Base-by-base conservation (phyloP, 1,140 invertebrate species). In the Campoletis sonorensis region DNA sequence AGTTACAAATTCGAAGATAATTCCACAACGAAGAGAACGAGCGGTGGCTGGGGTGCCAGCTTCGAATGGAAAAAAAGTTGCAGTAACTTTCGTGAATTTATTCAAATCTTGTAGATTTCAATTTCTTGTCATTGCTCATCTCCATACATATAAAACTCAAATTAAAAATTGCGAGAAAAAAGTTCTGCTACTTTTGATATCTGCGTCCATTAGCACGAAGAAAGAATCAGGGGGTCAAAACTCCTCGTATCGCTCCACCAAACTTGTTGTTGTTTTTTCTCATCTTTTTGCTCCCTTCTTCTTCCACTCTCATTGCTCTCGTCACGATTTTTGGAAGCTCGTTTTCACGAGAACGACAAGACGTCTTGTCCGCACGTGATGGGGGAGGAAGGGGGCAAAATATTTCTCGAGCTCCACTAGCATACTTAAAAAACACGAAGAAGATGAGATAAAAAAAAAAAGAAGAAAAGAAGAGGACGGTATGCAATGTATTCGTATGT, bases 401-500 rank as follows among this genome's bases (percentile, higher is more conserved):
- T 49, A 27, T 68, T 27, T 75, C 27, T 27, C 49, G 49, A 64
- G 78, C 67, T 79, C 82, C 80, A 81, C 83, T 84, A 82, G 83
- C 83, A 84, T 73, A 82, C 83, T 81, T 82, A 45, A 82, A 79
- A 79, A 67, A 81, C 81, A 68, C 40, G 71, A 64, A 51, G 54
- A 49, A 79, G 73, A 72, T 49, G 76, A 79, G 80, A 79, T 23
- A 75, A 81, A 81, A 26, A 18, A 76, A 40, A 58, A 16, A 21
- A 51, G 64, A 51, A 51, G 49, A 58, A n/a, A n/a, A n/a, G n/a
- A n/a, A n/a, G n/a, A n/a, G n/a, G 75, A 72, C 79, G 79, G 70
- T 67, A 64, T 76, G 49, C 45, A 54, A 76, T 67, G 61, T 67
- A 27, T 67, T 10, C 40, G 40, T 45, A 10, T 45, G 8, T 45